Base-by-base conservation (phyloP, 2,888 invertebrate genomes). In the Campoplex capitator region DNA sequence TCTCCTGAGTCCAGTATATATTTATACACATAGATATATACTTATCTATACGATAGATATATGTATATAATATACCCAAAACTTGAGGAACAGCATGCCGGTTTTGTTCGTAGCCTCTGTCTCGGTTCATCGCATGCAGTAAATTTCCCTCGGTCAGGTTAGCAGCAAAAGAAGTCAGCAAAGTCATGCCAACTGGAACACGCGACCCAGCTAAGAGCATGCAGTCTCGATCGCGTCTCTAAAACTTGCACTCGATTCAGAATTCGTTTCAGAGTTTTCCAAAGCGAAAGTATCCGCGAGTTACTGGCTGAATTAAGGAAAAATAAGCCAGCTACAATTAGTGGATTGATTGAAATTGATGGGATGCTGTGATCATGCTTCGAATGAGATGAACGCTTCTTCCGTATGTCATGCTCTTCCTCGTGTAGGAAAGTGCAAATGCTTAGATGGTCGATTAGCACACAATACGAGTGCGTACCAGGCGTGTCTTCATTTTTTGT, bases 71-170 rank as follows among this genome's bases (percentile, higher is more conserved):
- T 70, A 45, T 70, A 48, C 28, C 42, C 32, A 28, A 76, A 80
- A 35, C 74, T 67, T 51, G 51, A 68, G 48, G 38, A 81, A 67
- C 76, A 81, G 38, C 75, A 79, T 51, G 79, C 70, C 70, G 68
- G 71, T 76, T 38, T 74, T 71, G 67, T 76, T 86, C 73, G 80
- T 65, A 87, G 88, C 88, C 89, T 89, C 90, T 88, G 88, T 89
- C 88, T 88, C 88, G 91, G 90, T 91, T 91, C 92, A 92, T 92
- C 90, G 92, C 92, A 92, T 92, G 92, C 92, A 91, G 93, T 91
- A 93, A 93, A 93, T 92, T 93, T 92, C 91, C 91, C 89, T 90
- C 89, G 89, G 89, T 85, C 83, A 84, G 87, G 88, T 82, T 91
- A 90, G 89, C 91, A 85, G 89, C 89, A 89, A 89, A 68, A 54